These are phyloP conservation scores for Drosophila algonquin DNA, from an alignment of 2,888 invertebrate genomes.

Conservation along the genomic window DNA sequence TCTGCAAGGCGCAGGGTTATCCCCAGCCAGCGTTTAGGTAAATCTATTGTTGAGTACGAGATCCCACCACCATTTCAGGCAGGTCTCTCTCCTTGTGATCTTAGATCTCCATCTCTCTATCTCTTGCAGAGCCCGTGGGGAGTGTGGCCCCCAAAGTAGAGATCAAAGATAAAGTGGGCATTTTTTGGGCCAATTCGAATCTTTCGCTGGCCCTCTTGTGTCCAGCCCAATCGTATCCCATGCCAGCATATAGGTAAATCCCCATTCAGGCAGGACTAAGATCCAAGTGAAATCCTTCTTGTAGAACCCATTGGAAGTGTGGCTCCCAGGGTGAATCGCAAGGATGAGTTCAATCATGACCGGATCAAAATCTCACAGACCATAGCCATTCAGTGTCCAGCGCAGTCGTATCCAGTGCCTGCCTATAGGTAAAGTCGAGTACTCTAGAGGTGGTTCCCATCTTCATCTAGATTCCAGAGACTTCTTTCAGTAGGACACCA, in stretches of 20 bases:
- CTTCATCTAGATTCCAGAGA: constrained; percentile 7
- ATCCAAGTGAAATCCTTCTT: background rate
- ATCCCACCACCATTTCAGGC: background rate
- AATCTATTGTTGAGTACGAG: constrained; percentile 52
- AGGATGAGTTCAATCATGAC: constrained; percentile 83
- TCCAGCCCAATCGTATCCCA: constrained; percentile 89
- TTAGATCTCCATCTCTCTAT: background rate
- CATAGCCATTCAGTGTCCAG: constrained; percentile 89
- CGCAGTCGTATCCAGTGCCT: constrained; percentile 89
- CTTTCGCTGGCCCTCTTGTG: constrained; percentile 85
- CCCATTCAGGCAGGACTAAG: background rate
- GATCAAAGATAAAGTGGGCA: constrained; percentile 85
- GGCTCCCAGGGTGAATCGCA: constrained; percentile 85
- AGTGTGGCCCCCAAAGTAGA: constrained; percentile 87
- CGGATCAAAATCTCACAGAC: constrained; percentile 79
- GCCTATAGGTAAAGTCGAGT: constrained; percentile 85
- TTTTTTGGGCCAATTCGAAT: constrained; percentile 56
- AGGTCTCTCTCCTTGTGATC: background rate
- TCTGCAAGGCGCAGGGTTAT: constrained; percentile 90
- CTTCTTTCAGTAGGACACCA: background rate
- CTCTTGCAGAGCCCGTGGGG: constrained; percentile 84
- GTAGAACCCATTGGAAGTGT: constrained; percentile 83
- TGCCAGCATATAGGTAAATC: constrained; percentile 85
- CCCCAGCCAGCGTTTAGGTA: constrained; percentile 87
- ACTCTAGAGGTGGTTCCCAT: constrained; percentile 4